Base-by-base conservation (phyloP, 2,888 invertebrate genomes). In the Drosophila melanocephala region DNA sequence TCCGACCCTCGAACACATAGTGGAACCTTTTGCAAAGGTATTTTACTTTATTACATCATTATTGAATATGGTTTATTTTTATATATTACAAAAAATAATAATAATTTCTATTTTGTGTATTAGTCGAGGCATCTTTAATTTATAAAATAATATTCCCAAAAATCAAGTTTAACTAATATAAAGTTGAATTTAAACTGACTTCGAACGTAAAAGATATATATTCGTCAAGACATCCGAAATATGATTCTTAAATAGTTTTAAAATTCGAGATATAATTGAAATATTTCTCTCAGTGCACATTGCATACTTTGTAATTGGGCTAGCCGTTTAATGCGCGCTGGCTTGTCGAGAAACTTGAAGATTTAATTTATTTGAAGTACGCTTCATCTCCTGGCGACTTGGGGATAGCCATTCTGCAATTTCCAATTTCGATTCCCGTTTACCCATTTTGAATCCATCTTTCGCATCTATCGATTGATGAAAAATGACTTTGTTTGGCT, bases 311-410 rank as follows among this genome's bases (percentile, higher is more conserved):
- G 77, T 82, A 79, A 87, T 87, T 90, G 81, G 75, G 69, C 65
- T 77, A 81, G 81, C 77, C 78, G 76, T 75, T 84, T 66, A 68
- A 71, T 71, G 65, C 58, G 60, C 70, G 69, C 62, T 82, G 72
- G 59, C 70, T 73, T 80, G 78, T 76, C 69, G 71, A 66, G 67
- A 60, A 75, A 79, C 84, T 89, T 84, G 84, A 85, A 80, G 85
- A 89, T 87, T 88, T 88, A 89, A 88, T 88, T 89, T 88, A 85
- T 87, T 89, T 89, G 71, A 85, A 89, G 89, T 77, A 79, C 71
- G 75, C 75, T 81, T 72, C 61, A 72, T 22, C 51, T 75, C 22
- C 44, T 74, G 74, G 53, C 37, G 50, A 74, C 66, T 70, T 61
- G 69, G 59, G 58, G 57, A 55, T 70, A 50, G 51, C 51, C 57